phyloP scores from a whole-genome alignment of 1,140 invertebrate genomes.

The Drosophila bocki region DNA sequence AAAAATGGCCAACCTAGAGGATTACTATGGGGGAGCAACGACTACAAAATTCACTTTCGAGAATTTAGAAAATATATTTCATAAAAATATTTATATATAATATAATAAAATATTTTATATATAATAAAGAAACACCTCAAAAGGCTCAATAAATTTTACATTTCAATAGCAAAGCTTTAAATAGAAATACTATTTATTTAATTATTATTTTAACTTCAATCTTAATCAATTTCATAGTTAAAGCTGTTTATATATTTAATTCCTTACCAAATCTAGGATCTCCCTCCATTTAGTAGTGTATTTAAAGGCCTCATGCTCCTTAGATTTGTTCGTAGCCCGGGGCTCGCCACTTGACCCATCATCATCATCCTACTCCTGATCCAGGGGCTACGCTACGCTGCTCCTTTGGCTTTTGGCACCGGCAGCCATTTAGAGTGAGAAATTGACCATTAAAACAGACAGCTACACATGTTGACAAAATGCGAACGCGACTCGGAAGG shows the following conservation, averaged over 20 bases:
- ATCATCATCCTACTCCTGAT: slow-evolving; percentile 1
- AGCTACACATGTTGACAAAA: slow-evolving; percentile 83
- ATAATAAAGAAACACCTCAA: too few relatives aligned
- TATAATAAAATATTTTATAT: too few relatives aligned
- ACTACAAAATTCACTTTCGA: slow-evolving; percentile 2
- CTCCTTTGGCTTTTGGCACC: slow-evolving; percentile 36
- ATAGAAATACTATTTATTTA: too few relatives aligned
- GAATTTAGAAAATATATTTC: background rate
- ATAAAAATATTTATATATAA: too few relatives aligned
- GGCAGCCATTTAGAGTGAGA: slow-evolving; percentile 82
- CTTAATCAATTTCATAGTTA: background rate
- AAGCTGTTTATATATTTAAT: background rate
- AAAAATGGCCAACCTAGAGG: slow-evolving; percentile 33
- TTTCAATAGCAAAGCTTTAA: too few relatives aligned
- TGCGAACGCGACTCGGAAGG: slow-evolving; percentile 63
- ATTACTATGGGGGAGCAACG: background rate
- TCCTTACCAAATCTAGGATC: too few relatives aligned
- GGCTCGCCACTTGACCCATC: slow-evolving; percentile 15
- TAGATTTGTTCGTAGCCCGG: slow-evolving; percentile 8
- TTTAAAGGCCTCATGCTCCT: background rate
- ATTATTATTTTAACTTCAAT: too few relatives aligned
- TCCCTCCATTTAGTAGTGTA: background rate
- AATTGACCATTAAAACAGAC: slow-evolving; percentile 84
- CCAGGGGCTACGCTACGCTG: slow-evolving; percentile 4
- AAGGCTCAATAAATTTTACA: too few relatives aligned